Conservation (phyloP, 2,888 invertebrate genomes). For the Caenorhabditis afra region DNA sequence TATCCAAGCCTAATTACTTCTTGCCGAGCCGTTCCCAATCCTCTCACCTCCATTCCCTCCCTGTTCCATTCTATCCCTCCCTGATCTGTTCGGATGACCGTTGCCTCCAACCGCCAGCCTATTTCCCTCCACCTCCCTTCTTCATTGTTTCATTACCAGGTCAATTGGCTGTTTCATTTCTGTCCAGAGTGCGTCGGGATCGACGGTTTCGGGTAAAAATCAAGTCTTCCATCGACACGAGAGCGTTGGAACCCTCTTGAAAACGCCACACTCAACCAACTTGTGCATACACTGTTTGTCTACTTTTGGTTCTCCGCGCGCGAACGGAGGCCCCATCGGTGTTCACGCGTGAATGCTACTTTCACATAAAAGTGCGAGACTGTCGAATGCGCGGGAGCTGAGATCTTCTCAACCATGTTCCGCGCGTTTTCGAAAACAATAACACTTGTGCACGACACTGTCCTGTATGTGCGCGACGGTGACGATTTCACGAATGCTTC, state of each 20-base stretch:
- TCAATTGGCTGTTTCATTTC: constrained; percentile 41
- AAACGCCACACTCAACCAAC: constrained; percentile 55
- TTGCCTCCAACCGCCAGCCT: constrained; percentile 7
- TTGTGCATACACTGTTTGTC: constrained; percentile 58
- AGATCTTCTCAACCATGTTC: constrained; percentile 34
- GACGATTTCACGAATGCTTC: constrained; percentile 41
- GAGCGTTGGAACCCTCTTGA: constrained; percentile 52
- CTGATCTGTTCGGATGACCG: constrained; percentile 6
- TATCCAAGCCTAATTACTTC: constrained; percentile 45
- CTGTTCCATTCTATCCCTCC: background rate
- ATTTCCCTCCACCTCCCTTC: constrained; percentile 2
- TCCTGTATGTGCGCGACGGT: constrained; percentile 20
- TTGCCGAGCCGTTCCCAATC: constrained; percentile 36
- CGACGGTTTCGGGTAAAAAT: constrained; percentile 34
- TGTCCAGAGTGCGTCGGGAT: constrained; percentile 12
- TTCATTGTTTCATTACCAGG: constrained; percentile 47
- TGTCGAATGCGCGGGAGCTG: constrained; percentile 27
- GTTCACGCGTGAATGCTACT: constrained; percentile 61
- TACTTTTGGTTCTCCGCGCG: constrained; percentile 27
- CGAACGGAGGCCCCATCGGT: constrained; percentile 4
- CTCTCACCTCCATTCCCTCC: background rate
- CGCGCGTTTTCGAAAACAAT: constrained; percentile 46
- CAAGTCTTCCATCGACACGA: constrained; percentile 19
- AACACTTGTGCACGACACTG: constrained; percentile 56
- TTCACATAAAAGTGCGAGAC: constrained; percentile 46